phyloP scores from a whole-genome alignment of 2,113 vertebrate genomes.

The Athene noctua region DNA sequence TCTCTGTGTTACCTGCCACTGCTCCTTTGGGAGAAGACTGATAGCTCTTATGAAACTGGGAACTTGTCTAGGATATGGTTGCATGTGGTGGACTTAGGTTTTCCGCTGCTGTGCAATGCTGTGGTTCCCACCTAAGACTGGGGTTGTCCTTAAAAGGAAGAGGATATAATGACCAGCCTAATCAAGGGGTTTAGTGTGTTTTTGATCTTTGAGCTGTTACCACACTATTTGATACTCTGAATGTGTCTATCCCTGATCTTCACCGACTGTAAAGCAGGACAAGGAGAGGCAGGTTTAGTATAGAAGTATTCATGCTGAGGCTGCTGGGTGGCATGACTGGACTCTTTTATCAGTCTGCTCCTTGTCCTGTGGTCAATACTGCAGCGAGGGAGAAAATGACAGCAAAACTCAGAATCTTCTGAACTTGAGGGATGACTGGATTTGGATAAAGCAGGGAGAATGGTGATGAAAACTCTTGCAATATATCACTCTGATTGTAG shows the following conservation, averaged over 20 bases:
- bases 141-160: not conserved
- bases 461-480: not conserved
- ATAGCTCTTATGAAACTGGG: not conserved
- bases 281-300: not conserved
- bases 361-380: not conserved
- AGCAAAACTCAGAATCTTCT: not conserved
- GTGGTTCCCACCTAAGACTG: not conserved
- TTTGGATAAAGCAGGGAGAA: not conserved
- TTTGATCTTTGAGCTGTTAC: not conserved
- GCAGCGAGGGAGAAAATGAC: not conserved
- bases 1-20: not conserved
- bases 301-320: not conserved
- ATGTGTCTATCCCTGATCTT: not conserved
- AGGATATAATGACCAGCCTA: not conserved
- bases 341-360: not conserved
- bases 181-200: not conserved
- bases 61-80: not conserved
- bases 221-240: not conserved
- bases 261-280: not conserved
- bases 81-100: fast-evolving
- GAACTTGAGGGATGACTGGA: not conserved
- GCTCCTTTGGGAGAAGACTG: not conserved
- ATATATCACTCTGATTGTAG: not conserved
- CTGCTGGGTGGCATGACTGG: not conserved
- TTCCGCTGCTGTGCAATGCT: not conserved